Conservation (phyloP, 2,797 vertebrate species). For the Graptemys geographica region DNA sequence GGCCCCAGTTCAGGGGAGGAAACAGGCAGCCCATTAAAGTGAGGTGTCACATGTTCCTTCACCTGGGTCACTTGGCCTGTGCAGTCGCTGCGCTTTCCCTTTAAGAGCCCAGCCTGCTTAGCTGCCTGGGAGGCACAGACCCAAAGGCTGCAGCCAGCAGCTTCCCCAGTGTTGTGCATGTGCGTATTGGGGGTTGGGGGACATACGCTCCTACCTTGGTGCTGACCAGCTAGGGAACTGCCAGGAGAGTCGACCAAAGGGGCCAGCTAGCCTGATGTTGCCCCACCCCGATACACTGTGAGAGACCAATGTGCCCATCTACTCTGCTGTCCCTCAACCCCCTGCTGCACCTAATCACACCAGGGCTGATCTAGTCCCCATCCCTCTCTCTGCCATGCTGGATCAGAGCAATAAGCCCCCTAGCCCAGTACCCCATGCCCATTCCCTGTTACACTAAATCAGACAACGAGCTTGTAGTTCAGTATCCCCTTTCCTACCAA, state of each 20-base stretch:
- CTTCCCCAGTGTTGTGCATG: neutral
- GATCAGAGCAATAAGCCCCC: neutral
- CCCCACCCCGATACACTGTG: neutral
- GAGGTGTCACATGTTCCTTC: conserved; percentile 49
- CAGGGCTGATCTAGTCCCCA: neutral
- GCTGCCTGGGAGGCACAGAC: neutral
- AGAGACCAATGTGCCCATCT: neutral
- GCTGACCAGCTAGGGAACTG: neutral
- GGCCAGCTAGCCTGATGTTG: neutral
- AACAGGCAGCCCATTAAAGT: conserved; percentile 46
- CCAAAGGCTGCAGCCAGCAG: neutral
- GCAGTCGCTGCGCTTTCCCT: conserved; percentile 3
- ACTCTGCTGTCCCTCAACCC: neutral
- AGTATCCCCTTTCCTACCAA: neutral
- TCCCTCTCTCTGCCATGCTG: neutral
- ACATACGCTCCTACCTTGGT: neutral
- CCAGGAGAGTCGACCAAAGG: neutral
- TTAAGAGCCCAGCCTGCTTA: conserved; percentile 1
- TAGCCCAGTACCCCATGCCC: neutral
- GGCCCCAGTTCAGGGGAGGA: conserved; percentile 37
- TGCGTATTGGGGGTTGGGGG: neutral
- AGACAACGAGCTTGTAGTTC: neutral
- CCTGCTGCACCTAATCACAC: neutral
- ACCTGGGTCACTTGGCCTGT: conserved; percentile 45
- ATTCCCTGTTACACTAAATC: neutral